Conservation (phyloP, 2,113 vertebrate species). For the Engraulis encrasicolus region DNA sequence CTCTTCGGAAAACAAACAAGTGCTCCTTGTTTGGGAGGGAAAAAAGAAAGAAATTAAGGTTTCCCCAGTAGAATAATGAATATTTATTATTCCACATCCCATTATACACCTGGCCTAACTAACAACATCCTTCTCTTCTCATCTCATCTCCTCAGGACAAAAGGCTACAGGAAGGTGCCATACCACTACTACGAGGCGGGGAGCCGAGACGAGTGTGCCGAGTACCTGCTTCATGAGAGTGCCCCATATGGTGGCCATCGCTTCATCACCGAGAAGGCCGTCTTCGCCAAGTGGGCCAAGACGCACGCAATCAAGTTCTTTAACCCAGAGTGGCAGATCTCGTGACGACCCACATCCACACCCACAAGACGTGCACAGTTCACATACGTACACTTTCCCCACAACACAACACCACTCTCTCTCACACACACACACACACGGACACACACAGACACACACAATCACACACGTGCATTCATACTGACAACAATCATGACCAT, state of each 20-base stretch:
- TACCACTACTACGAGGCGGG: slow-evolving; percentile 97
- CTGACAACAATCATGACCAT: slow-evolving; percentile 12
- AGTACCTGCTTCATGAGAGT: slow-evolving; percentile 93
- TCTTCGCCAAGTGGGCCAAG: slow-evolving; percentile 96
- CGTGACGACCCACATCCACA: no score
- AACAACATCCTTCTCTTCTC: no score
- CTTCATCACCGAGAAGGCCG: slow-evolving; percentile 96
- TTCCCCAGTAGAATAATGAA: no score
- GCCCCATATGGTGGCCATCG: slow-evolving; percentile 94
- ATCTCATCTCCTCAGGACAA: slow-evolving; percentile 73
- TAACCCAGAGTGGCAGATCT: slow-evolving; percentile 90
- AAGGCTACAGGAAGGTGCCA: slow-evolving; percentile 88
- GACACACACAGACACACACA: background rate
- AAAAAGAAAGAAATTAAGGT: no score
- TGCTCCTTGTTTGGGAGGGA: no score
- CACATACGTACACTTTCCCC: no score
- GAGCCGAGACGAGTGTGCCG: slow-evolving; percentile 89
- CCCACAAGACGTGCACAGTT: no score
- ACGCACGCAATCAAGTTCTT: slow-evolving; percentile 90
- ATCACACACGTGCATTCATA: slow-evolving; percentile 19
- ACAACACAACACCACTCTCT: no score
- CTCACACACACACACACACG: background rate
- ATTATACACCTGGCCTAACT: background rate
- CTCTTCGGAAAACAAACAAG: no score
- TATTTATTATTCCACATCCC: background rate